Percentiles rank a stretch among this genome's conserved stretches.
Evolutionary conservation across 2,888 invertebrate genomes (phyloP).

Genomic region (Chrysina gloriosa): DNA sequence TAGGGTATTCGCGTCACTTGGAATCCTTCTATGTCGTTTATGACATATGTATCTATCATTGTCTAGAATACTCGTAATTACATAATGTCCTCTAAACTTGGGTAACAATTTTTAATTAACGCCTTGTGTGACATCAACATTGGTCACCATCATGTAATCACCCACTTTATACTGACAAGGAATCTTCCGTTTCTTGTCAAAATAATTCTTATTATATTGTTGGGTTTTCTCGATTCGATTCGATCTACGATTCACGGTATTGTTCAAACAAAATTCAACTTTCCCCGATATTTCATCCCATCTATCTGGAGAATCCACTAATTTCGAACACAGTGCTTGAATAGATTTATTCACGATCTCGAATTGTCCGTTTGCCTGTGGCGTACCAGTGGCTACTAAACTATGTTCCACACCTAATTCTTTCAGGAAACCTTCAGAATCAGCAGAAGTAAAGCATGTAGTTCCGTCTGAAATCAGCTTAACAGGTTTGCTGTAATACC

Average conservation of each 20-base stretch:
- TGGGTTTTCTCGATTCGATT: slow-evolving; percentile 50
- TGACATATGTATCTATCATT: slow-evolving; percentile 31
- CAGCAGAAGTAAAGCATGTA: too few species aligned
- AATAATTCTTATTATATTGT: slow-evolving; percentile 49
- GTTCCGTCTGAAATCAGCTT: too few species aligned
- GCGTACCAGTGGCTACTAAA: too few species aligned
- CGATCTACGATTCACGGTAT: slow-evolving; percentile 3
- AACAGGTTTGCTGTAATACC: too few species aligned
- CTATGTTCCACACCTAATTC: too few species aligned
- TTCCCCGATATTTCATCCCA: too few species aligned
- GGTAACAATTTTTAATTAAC: slow-evolving; percentile 9
- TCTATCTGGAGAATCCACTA: too few species aligned
- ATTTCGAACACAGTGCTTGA: too few species aligned
- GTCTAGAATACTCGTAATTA: slow-evolving; percentile 1
- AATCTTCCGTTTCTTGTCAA: slow-evolving; percentile 51
- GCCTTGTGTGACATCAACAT: slow-evolving; percentile 48
- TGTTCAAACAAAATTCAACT: too few species aligned
- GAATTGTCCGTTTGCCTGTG: too few species aligned
- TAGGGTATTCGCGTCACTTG: slow-evolving; percentile 32
- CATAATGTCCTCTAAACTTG: slow-evolving; percentile 24
- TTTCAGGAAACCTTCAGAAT: too few species aligned
- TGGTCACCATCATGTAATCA: slow-evolving; percentile 48
- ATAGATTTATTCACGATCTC: too few species aligned
- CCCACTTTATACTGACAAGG: slow-evolving; percentile 46
- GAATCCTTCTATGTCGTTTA: slow-evolving; percentile 28